Evolutionary conservation across 2,797 vertebrate genomes (phyloP).

Genomic region (Falco columbarius): DNA sequence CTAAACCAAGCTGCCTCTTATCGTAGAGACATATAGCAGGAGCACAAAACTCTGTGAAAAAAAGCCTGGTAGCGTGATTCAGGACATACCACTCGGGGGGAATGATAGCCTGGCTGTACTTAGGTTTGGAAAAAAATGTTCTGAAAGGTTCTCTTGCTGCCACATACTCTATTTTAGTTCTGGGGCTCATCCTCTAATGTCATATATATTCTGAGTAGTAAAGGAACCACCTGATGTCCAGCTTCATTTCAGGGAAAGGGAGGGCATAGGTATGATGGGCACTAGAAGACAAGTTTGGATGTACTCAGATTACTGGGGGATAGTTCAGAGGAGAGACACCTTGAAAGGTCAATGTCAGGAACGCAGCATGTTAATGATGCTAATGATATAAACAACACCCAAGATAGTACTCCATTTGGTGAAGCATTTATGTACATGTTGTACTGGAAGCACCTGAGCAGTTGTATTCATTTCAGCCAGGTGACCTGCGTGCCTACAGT

Average conservation of each 20-base stretch:
- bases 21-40: not conserved
- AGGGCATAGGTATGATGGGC: slow-evolving; percentile 58
- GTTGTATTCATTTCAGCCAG: slow-evolving; percentile 29
- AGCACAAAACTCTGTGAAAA: not conserved
- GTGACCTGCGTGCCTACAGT: not conserved
- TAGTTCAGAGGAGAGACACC: slow-evolving; percentile 49
- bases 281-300: slow-evolving; percentile 26
- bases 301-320: slow-evolving; percentile 44
- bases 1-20: not conserved
- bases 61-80: not conserved
- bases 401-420: not conserved
- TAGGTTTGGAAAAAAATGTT: slow-evolving; percentile 30
- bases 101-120: not conserved
- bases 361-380: slow-evolving; percentile 12
- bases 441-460: slow-evolving; percentile 41
- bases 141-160: slow-evolving; percentile 52
- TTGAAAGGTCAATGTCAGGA: slow-evolving; percentile 61
- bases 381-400: slow-evolving; percentile 41
- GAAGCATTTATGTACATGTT: not conserved
- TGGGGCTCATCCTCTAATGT: slow-evolving; percentile 46
- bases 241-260: slow-evolving; percentile 69
- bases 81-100: not conserved
- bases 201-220: slow-evolving; percentile 50
- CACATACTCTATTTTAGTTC: slow-evolving; percentile 66
- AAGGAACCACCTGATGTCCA: slow-evolving; percentile 55